Evolutionary conservation across 2,797 vertebrate genomes (phyloP).

Genomic region (Allobates femoralis): DNA sequence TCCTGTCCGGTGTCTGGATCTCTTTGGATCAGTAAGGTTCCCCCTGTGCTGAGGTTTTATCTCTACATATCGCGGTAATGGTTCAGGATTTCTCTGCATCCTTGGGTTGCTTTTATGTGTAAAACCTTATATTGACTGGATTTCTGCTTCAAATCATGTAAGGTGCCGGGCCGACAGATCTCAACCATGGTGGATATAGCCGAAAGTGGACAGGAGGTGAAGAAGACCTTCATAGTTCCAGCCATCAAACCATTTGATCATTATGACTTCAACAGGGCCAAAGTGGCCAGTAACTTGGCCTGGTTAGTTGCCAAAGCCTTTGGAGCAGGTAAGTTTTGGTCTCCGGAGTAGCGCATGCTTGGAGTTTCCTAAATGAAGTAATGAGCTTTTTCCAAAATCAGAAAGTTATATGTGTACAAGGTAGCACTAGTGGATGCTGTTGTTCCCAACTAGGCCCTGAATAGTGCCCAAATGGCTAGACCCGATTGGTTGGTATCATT

Average conservation of each 20-base stretch:
- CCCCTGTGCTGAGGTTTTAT: neutral
- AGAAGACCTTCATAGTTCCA: constrained; percentile 88
- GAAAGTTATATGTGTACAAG: too few relatives aligned
- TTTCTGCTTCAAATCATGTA: constrained; percentile 67
- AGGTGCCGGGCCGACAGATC: constrained; percentile 35
- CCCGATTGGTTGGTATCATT: neutral
- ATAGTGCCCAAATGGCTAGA: neutral
- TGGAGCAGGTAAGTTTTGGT: constrained; percentile 88
- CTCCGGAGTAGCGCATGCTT: neutral
- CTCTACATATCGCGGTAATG: neutral
- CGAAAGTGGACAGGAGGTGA: constrained; percentile 79
- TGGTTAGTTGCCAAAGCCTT: constrained; percentile 96
- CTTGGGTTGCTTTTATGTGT: neutral
- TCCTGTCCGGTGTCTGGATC: neutral
- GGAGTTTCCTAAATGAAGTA: neutral
- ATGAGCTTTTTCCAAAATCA: neutral
- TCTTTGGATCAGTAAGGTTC: neutral
- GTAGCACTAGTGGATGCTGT: too few relatives aligned
- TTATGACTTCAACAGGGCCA: constrained; percentile 93
- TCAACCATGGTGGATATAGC: constrained; percentile 89
- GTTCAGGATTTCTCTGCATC: neutral
- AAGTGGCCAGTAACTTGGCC: constrained; percentile 92
- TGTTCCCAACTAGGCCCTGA: too few relatives aligned
- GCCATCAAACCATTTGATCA: constrained; percentile 93
- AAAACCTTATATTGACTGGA: neutral